phyloP scores from a whole-genome alignment of 2,797 vertebrate species.

The Cossypha caffra region DNA sequence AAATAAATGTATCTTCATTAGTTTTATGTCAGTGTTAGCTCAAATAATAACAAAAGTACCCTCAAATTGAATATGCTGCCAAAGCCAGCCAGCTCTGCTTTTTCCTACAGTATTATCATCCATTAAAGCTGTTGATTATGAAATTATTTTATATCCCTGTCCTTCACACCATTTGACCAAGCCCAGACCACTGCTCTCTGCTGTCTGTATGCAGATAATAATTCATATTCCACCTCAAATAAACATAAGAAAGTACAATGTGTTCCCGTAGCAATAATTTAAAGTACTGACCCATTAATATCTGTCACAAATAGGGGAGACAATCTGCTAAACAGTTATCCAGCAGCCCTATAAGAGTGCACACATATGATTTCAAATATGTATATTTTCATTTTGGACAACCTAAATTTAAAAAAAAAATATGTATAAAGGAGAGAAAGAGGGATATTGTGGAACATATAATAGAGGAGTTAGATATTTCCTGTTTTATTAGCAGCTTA shows the following conservation, averaged over 20 bases:
- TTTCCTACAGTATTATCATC: background rate
- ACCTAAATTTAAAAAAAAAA: too few relatives aligned
- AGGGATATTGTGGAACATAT: background rate
- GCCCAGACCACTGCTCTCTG: background rate
- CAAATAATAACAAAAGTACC: background rate
- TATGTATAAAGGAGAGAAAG: background rate
- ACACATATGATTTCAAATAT: background rate
- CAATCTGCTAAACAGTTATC: background rate
- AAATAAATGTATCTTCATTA: background rate
- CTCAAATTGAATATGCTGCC: background rate
- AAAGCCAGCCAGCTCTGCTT: background rate
- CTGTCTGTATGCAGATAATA: background rate
- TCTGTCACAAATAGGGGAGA: background rate
- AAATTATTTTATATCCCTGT: background rate
- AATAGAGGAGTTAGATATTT: background rate
- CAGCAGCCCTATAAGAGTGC: background rate
- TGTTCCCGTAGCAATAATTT: background rate
- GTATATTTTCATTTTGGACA: background rate
- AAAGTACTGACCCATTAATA: background rate
- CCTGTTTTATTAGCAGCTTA: background rate
- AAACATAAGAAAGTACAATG: background rate
- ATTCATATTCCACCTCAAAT: background rate
- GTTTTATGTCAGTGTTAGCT: background rate
- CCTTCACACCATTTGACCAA: background rate
- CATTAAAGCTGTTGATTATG: background rate